Base-by-base conservation (phyloP, 2,113 vertebrate genomes). In the Apteryx owenii region DNA sequence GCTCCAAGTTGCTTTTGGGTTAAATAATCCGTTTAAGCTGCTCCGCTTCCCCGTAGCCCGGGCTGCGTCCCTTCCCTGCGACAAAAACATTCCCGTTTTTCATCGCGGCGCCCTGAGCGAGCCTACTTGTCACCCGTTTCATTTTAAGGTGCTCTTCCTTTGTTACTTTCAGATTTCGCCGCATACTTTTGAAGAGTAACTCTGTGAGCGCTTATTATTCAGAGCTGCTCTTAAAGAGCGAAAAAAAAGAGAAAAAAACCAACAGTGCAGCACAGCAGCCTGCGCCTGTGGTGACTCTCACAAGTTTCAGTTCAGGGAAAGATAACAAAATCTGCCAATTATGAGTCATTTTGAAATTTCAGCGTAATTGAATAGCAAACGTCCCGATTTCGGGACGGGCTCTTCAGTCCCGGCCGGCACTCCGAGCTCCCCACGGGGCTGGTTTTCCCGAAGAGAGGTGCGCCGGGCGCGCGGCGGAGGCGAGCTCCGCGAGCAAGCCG, bases 1-100 rank as follows among this genome's bases (percentile, higher is more conserved):
- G 96, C 94, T 96, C 76, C 95, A 98, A 98, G 97, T 98, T 98
- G 96, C 92, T 98, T 98, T 98, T 98, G 97, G 97, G 98, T 98
- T 97, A 98, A 98, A 98, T 98, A 98, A 98, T 98, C 98, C 97
- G 98, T 95, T 98, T 98, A 98, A 98, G 97, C 98, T 97, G 97
- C 97, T 98, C 98, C 98, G 97, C 98, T 98, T 88, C 88, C 96
- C 90, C 92, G 87, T 68, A 97, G 96, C 81, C 82, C 31, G 71
- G 85, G 83, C 89, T 97, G 86, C 92, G 86, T 96, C 92, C 96
- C 85, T 97, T 98, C 72, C 79, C 72, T 97, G 83, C 60, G 77
- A 18, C 6, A 56, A 44, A 29, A 71, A 33, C 76, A 95, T 88
- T 80, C 88, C 82, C 80, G 95, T 60, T 85, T 97, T 98, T 96